Evolutionary conservation across 1,140 invertebrate species (phyloP).

Genomic region (Zelostemma sp.): DNA sequence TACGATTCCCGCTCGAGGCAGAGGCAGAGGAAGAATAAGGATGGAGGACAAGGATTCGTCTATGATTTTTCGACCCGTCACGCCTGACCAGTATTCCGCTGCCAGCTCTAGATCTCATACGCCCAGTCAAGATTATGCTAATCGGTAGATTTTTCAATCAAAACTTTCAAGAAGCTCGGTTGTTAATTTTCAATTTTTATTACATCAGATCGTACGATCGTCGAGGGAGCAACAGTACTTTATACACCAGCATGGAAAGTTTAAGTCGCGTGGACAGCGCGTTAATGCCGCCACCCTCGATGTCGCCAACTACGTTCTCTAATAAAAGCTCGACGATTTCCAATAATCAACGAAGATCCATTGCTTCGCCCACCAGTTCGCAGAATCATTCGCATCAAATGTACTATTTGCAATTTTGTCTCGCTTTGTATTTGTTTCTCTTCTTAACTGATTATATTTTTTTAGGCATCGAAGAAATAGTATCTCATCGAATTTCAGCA

Average conservation of each 20-base stretch:
- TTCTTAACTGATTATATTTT: conserved; percentile 13
- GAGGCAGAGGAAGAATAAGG: conserved; percentile 70
- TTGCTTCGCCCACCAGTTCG: conserved; percentile 31
- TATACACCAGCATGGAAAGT: conserved; percentile 69
- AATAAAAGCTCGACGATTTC: conserved; percentile 33
- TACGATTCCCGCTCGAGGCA: conserved; percentile 67
- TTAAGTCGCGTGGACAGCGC: conserved; percentile 61
- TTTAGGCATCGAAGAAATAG: conserved; percentile 49
- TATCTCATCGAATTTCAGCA: conserved; percentile 42
- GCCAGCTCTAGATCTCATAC: conserved; percentile 70
- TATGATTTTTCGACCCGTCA: conserved; percentile 65
- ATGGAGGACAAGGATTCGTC: conserved; percentile 63
- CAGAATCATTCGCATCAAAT: conserved; percentile 40
- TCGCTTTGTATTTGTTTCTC: too few species aligned
- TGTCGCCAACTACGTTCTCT: conserved; percentile 51
- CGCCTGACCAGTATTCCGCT: conserved; percentile 70
- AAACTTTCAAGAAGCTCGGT: not conserved
- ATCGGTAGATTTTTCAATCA: conserved; percentile 46
- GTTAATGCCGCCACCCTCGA: conserved; percentile 57
- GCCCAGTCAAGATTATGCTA: conserved; percentile 67
- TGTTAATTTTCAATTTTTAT: conserved; percentile 1
- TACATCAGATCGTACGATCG: conserved; percentile 59
- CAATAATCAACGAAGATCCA: conserved; percentile 33
- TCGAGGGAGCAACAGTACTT: conserved; percentile 67
- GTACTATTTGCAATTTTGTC: conserved; percentile 22